Evolutionary conservation across 2,797 vertebrate genomes (phyloP).

Genomic region (Babyrousa celebensis): DNA sequence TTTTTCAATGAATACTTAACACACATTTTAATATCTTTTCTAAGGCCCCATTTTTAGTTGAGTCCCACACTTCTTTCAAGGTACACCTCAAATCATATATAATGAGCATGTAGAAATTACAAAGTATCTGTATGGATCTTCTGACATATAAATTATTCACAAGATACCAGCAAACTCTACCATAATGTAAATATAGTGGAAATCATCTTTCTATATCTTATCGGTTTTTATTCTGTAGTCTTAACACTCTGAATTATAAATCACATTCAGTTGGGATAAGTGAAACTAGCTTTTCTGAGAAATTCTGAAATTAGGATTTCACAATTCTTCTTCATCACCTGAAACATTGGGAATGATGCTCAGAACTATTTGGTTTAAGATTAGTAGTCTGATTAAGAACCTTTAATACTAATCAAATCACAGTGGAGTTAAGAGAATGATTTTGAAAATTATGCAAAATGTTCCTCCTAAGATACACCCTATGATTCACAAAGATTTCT

Average conservation of each 20-base stretch:
- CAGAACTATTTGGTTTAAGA: constrained; percentile 54
- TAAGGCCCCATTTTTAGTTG: not conserved
- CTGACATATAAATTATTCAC: constrained; percentile 52
- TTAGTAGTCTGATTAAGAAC: constrained; percentile 27
- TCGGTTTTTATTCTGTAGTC: constrained; percentile 62
- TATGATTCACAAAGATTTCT: constrained; percentile 1
- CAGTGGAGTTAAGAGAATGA: constrained; percentile 31
- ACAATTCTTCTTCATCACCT: constrained; percentile 42
- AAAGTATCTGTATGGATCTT: constrained; percentile 31
- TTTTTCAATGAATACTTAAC: constrained; percentile 62
- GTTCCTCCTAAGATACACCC: not conserved
- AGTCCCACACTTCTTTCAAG: constrained; percentile 30
- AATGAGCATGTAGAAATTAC: constrained; percentile 35
- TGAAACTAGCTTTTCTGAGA: constrained; percentile 52
- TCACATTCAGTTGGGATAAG: constrained; percentile 23
- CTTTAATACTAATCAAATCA: constrained; percentile 71
- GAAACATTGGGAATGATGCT: constrained; percentile 26
- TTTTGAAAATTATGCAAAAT: constrained; percentile 73
- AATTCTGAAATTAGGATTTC: constrained; percentile 69
- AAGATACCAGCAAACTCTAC: constrained; percentile 53
- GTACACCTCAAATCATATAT: constrained; percentile 57
- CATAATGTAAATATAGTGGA: constrained; percentile 58
- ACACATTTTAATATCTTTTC: not conserved
- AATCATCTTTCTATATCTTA: not conserved
- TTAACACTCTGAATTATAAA: constrained; percentile 56